Percentiles rank a stretch among this genome's conserved stretches.
phyloP scores from a whole-genome alignment of 1,140 invertebrate genomes.

The Parapsyche elsis region DNA sequence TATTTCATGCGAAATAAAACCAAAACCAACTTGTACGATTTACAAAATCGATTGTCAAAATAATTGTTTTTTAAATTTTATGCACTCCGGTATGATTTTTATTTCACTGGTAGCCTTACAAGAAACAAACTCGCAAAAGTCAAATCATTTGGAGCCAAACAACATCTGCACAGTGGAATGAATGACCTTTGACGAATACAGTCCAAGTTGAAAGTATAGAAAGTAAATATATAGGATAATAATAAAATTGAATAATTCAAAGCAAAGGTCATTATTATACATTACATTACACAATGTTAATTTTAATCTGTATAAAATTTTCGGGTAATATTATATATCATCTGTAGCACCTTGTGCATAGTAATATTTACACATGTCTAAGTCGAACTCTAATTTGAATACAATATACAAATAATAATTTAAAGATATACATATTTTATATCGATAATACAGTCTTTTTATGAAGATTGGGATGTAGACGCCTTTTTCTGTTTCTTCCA shows the following conservation, averaged over 20 bases:
- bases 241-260: not conserved
- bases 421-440: conserved; percentile 15
- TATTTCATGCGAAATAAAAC: no score
- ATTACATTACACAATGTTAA: not conserved
- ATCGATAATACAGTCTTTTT: conserved; percentile 52
- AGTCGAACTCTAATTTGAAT: not conserved
- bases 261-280: not conserved
- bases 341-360: conserved; percentile 18
- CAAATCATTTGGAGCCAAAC: no score
- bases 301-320: not conserved
- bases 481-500: conserved; percentile 81
- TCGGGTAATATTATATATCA: not conserved
- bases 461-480: conserved; percentile 60
- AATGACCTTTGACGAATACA: no score
- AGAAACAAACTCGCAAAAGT: no score
- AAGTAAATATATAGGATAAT: not conserved
- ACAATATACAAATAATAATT: not conserved
- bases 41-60: no score
- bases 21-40: no score
- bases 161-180: no score
- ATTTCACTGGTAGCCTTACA: no score
- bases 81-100: no score
- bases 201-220: no score
- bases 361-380: conserved; percentile 2
- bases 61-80: no score